Conservation (phyloP, 2,888 invertebrate species). For the Malachius bipustulatus region DNA sequence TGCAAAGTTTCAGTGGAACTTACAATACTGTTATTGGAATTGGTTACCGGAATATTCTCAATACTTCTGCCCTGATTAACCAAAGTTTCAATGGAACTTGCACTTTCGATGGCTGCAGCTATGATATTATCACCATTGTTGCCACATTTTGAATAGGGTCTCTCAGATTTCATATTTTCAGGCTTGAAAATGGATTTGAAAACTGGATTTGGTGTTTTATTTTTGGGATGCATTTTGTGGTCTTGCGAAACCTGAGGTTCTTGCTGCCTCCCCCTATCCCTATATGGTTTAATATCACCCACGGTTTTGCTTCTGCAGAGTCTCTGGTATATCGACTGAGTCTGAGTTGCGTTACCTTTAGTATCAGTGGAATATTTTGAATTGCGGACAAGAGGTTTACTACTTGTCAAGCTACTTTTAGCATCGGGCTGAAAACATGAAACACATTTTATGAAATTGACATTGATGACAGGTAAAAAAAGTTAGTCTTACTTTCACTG, state of each 20-base stretch:
- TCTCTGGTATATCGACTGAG: constrained; percentile 14
- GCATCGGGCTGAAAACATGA: too few relatives aligned
- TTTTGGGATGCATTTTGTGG: background rate
- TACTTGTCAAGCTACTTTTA: too few relatives aligned
- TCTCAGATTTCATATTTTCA: too few relatives aligned
- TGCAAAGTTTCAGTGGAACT: constrained; percentile 48
- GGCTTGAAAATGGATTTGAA: background rate
- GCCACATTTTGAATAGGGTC: too few relatives aligned
- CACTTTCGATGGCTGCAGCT: constrained; percentile 25
- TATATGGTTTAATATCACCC: constrained; percentile 34
- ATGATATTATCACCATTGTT: too few relatives aligned
- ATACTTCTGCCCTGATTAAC: constrained; percentile 29
- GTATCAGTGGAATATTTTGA: constrained; percentile 2
- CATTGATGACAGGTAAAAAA: too few relatives aligned
- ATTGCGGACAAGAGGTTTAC: too few relatives aligned
- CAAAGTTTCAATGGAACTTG: constrained; percentile 34
- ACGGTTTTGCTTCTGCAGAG: constrained; percentile 33
- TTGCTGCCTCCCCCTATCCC: too few relatives aligned
- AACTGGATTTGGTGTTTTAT: background rate
- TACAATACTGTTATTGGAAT: constrained; percentile 34
- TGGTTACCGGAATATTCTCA: constrained; percentile 26
- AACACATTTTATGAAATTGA: too few relatives aligned
- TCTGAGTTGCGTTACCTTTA: background rate
- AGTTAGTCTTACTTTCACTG: constrained; percentile 7
- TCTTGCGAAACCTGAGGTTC: constrained; percentile 5